Conservation (phyloP, 2,797 vertebrate genomes). For the Periparus ater region DNA sequence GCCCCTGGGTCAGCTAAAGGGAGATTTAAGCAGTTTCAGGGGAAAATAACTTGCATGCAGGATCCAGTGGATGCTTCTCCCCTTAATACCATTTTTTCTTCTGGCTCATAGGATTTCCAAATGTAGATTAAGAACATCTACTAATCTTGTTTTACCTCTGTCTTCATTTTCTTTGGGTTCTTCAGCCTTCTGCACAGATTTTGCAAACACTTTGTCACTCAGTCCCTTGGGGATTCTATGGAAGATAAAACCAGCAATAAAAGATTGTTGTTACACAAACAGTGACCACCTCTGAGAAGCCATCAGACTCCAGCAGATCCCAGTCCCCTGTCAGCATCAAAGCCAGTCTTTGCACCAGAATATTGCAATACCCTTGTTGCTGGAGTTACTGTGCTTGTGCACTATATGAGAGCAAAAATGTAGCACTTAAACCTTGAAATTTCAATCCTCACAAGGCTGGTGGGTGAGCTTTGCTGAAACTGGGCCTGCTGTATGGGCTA, state of each 20-base stretch:
- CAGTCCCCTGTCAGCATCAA: background rate
- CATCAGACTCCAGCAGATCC: background rate
- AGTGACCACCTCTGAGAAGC: background rate
- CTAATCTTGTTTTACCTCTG: conserved; percentile 73
- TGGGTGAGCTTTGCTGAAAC: background rate
- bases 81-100: background rate
- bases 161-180: conserved; percentile 67
- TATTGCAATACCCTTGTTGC: background rate
- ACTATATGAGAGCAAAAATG: background rate
- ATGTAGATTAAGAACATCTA: background rate
- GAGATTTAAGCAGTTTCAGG: background rate
- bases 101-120: background rate
- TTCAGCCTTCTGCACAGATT: conserved; percentile 70
- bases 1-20: background rate
- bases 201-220: conserved; percentile 83
- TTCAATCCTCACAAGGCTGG: background rate
- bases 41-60: background rate
- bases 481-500: background rate
- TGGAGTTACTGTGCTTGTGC: background rate
- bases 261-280: background rate
- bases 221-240: conserved; percentile 91
- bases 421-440: background rate
- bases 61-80: background rate
- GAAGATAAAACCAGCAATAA: conserved; percentile 1
- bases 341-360: background rate